Base-by-base conservation (phyloP, 2,113 vertebrate genomes). In the Illadopsis cleaveri region DNA sequence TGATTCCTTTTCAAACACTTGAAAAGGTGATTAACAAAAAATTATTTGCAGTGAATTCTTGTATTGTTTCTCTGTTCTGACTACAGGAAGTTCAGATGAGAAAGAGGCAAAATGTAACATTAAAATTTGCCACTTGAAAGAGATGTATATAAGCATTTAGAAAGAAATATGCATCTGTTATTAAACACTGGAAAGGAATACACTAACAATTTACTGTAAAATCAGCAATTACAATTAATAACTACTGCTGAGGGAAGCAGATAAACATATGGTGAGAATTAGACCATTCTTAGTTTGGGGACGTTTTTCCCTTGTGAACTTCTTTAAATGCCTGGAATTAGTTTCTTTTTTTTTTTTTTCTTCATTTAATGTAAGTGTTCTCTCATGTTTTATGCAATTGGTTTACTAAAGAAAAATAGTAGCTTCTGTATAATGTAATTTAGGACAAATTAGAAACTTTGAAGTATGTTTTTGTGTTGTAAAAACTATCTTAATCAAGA, bases 381-480 rank as follows among this genome's bases (percentile, higher is more conserved):
- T 66, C 37, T 87, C 54, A 65, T 79, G 60, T 56, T 78, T 92
- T 94, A 81, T 80, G 73, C 38, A 83, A 92, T 76, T 88, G 51
- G 23, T 85, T 95, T 54, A 61, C 47, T 50, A 60, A 96, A 96
- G 93, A 96, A 92, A 97, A 97, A 96, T 82, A 93, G 58, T 47
- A 42, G 73, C 72, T 96, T 76, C 75, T 82, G 56, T 44, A 72
- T 97, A 96, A 96, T 76, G 80, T 27, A 79, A 88, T 96, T 35
- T 48, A 73, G 61, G 80, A 75, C 68, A 78, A 94, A 94, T 96
- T 92, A 95, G 44, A 82, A 58, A 42, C 70, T 90, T 92, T 97
- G 91, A 97, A 97, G 96, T 96, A 96, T 81, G 68, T 53, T 96
- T 97, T 84, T 88, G 40, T 95, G 50, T 84, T 91, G 45, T 47